Conservation (phyloP, 2,888 invertebrate genomes). For the Deroplatys truncata region DNA sequence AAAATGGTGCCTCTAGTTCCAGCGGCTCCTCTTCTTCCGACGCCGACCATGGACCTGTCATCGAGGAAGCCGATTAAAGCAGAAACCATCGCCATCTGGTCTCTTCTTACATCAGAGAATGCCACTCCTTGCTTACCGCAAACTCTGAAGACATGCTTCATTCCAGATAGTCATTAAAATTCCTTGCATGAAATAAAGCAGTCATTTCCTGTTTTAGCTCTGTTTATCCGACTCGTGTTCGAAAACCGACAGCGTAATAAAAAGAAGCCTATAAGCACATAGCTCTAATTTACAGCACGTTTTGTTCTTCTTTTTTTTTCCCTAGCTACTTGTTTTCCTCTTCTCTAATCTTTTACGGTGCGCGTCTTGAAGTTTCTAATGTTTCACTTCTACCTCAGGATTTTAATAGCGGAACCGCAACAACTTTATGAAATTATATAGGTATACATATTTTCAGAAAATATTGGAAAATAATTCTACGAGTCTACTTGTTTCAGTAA, state of each 20-base stretch:
- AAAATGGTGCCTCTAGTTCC: not conserved
- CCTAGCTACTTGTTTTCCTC: not conserved
- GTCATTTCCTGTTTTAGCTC: not conserved
- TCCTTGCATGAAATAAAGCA: not conserved
- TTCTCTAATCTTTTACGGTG: not conserved
- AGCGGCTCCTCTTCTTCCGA: too few relatives aligned
- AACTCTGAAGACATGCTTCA: not conserved
- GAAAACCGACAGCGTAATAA: not conserved
- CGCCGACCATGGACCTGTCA: not conserved
- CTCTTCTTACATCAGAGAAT: not conserved
- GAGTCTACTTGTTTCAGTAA: too few relatives aligned
- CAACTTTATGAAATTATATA: too few relatives aligned
- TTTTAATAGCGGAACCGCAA: too few relatives aligned
- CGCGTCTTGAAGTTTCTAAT: not conserved
- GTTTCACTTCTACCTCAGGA: not conserved
- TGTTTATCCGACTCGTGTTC: not conserved
- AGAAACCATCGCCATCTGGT: not conserved
- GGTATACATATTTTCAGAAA: too few relatives aligned
- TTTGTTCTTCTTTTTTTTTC: too few relatives aligned
- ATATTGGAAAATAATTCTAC: too few relatives aligned
- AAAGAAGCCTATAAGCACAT: not conserved
- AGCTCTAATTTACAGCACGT: not conserved
- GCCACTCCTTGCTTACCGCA: not conserved
- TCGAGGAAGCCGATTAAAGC: not conserved
- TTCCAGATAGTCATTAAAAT: not conserved